phyloP scores from a whole-genome alignment of 1,140 invertebrate species.

The Drosophila micromelanica region DNA sequence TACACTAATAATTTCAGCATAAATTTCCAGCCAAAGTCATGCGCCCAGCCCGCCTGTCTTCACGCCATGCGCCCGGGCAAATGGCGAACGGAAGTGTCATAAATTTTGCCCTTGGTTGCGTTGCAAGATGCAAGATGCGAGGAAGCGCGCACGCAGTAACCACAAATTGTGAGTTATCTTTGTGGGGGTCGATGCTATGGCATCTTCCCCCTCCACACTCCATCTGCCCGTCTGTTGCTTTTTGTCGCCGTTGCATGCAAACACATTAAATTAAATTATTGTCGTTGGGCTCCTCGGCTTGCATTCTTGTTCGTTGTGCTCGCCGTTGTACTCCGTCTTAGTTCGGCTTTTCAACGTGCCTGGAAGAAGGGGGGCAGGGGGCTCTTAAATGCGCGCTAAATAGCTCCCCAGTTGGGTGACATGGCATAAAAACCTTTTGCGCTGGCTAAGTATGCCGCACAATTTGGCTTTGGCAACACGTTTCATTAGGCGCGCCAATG shows the following conservation, averaged over 20 bases:
- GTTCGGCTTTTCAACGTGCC: conserved; percentile 53
- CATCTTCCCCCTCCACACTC: not conserved
- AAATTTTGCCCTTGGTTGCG: conserved; percentile 52
- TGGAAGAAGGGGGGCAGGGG: not conserved
- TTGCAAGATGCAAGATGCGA: conserved; percentile 53
- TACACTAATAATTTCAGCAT: conserved; percentile 80
- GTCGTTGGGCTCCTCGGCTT: conserved; percentile 50
- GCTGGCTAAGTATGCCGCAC: conserved; percentile 47
- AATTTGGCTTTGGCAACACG: conserved; percentile 55
- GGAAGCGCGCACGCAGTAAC: conserved; percentile 49
- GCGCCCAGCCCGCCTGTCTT: not conserved
- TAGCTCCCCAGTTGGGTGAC: conserved; percentile 45
- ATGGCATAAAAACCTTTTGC: conserved; percentile 35
- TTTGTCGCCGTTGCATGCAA: conserved; percentile 71
- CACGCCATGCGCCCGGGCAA: too few relatives aligned
- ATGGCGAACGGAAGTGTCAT: conserved; percentile 59
- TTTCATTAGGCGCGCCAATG: conserved; percentile 68
- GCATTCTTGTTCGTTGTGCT: conserved; percentile 29
- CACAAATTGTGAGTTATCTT: conserved; percentile 82
- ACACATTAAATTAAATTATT: conserved; percentile 83
- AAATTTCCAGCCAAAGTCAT: conserved; percentile 32
- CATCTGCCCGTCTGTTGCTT: conserved; percentile 29
- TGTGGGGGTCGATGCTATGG: conserved; percentile 47
- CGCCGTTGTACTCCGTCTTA: conserved; percentile 58
- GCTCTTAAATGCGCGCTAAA: conserved; percentile 59